phyloP scores from a whole-genome alignment of 2,113 vertebrate genomes.

The human (Homo sapiens) region DNA sequence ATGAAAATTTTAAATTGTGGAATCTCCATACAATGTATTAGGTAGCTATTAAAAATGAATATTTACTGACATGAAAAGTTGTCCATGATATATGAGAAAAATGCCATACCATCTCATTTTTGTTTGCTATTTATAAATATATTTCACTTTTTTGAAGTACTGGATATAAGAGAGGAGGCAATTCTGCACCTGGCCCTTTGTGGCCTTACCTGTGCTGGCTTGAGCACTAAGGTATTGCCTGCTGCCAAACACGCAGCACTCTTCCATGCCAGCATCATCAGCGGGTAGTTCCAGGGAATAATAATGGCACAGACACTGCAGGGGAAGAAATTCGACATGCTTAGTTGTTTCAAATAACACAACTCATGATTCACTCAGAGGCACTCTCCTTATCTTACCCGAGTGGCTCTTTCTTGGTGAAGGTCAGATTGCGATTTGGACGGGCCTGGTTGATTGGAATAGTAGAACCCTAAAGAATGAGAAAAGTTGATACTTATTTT shows the following conservation, averaged over 20 bases:
- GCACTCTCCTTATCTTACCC: slow-evolving; percentile 82
- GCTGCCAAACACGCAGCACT: slow-evolving; percentile 89
- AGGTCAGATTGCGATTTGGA: slow-evolving; percentile 90
- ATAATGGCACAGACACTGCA: slow-evolving; percentile 89
- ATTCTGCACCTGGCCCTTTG: background rate
- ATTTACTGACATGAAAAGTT: background rate
- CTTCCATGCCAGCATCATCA: slow-evolving; percentile 93
- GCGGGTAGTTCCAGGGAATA: slow-evolving; percentile 91
- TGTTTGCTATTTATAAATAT: background rate
- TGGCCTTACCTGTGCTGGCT: slow-evolving; percentile 87
- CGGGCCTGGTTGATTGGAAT: slow-evolving; percentile 92
- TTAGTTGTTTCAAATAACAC: background rate
- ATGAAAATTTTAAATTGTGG: background rate
- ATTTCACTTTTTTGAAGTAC: background rate
- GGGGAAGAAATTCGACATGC: background rate
- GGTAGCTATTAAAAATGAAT: background rate
- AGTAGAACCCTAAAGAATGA: slow-evolving; percentile 85
- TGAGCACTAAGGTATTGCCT: slow-evolving; percentile 89
- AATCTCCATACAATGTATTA: no score
- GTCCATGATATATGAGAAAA: background rate
- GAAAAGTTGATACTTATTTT: background rate
- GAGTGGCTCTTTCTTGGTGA: slow-evolving; percentile 90
- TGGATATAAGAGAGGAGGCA: background rate
- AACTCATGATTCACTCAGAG: background rate
- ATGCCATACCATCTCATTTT: background rate